Evolutionary conservation across 1,140 invertebrate genomes (phyloP).

Genomic region (Wiebesia pumilae): DNA sequence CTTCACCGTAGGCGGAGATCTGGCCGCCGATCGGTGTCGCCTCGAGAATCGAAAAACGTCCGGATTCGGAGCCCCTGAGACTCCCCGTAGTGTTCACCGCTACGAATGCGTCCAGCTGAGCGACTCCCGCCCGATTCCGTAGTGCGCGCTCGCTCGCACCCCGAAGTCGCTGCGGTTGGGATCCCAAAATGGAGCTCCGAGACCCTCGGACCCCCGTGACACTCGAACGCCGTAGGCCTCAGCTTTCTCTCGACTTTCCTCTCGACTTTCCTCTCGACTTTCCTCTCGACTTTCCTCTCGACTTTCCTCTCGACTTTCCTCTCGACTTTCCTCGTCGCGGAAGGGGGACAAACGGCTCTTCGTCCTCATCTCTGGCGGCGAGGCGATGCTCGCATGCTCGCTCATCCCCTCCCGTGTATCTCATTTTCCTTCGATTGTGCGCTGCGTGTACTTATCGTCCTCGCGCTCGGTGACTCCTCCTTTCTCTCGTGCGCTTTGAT

Average conservation of each 20-base stretch:
- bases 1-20: too few relatives aligned
- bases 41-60: not conserved
- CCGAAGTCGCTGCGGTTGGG: not conserved
- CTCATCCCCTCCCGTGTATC: not conserved
- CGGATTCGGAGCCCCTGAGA: not conserved
- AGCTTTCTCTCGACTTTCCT: not conserved
- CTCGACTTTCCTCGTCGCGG: too few relatives aligned
- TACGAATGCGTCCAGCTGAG: not conserved
- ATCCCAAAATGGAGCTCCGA: conserved; percentile 3
- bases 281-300: too few relatives aligned
- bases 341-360: too few relatives aligned
- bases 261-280: too few relatives aligned
- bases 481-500: not conserved
- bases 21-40: too few relatives aligned
- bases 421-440: not conserved
- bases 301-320: too few relatives aligned
- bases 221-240: too few relatives aligned
- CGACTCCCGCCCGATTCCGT: not conserved
- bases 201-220: not conserved
- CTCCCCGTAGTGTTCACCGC: not conserved
- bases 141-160: not conserved
- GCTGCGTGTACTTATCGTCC: not conserved
- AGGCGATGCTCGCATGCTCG: too few relatives aligned
- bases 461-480: not conserved
- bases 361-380: too few relatives aligned